Evolutionary conservation across 2,888 invertebrate genomes (phyloP).

Genomic region (Himalopsyche tibetana): DNA sequence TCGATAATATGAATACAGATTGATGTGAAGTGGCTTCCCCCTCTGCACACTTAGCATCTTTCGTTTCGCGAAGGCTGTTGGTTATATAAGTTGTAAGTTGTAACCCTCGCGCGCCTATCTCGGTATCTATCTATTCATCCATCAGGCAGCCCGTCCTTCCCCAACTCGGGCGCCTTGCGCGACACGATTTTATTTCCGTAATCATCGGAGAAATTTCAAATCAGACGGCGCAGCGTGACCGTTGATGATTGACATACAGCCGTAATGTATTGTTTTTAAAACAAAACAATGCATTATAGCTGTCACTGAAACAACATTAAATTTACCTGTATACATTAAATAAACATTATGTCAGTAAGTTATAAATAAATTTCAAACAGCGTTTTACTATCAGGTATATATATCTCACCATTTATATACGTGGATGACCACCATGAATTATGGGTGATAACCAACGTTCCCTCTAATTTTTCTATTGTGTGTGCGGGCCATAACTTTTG

Average conservation of each 20-base stretch:
- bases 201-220: neutral
- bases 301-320: too few species aligned
- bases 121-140: constrained; percentile 7
- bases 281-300: too few species aligned
- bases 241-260: neutral
- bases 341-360: too few species aligned
- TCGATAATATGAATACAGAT: neutral
- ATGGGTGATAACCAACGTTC: too few species aligned
- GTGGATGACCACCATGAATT: too few species aligned
- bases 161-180: neutral
- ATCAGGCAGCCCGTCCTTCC: neutral
- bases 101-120: constrained; percentile 15
- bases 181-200: neutral
- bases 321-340: too few species aligned
- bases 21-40: neutral
- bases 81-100: neutral
- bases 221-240: neutral
- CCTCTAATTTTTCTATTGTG: too few species aligned
- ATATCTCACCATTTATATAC: too few species aligned
- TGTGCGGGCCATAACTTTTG: too few species aligned
- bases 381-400: too few species aligned
- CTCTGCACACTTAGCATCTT: neutral
- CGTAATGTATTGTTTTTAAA: too few species aligned
- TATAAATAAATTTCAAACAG: too few species aligned
- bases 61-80: neutral